Evolutionary conservation across 2,888 invertebrate genomes (phyloP), one percentile per base, ranked within the genome.

Genomic region (Acanthosepion pharaonis): DNA sequence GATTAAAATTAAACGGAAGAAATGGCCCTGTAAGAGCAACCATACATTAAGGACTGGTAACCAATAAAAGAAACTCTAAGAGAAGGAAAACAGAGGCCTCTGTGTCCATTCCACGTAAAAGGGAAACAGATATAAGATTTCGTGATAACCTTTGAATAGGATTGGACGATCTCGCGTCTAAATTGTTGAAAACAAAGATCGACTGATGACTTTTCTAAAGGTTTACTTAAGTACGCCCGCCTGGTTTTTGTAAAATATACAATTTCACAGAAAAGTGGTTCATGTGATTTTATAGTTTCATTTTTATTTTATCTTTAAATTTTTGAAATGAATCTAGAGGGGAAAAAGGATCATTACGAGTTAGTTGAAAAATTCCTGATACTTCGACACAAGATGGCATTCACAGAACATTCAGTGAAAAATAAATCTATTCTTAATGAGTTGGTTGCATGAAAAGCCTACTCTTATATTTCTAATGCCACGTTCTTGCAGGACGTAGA

Each of bases 181-280:
- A 78, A 78, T 78, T 78, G n/a, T 78, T n/a, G 78, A 78, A 78
- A 78, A 78, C 78, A 78, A n/a, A 78, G n/a, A n/a, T 78, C 78
- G n/a, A 78, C n/a, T 78, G 15, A 78, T n/a, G n/a, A 78, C 78
- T 78, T n/a, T 78, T n/a, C 28, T 78, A n/a, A n/a, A n/a, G 78
- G 15, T n/a, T n/a, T 78, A 78, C 78, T 78, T n/a, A n/a, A 78
- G n/a, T 78, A n/a, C 78, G n/a, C n/a, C 23, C n/a, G 78, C 33
- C 78, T 78, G 78, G 0, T 78, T 78, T 33, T n/a, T 78, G n/a
- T 78, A 78, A 78, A 78, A 78, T 25, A 25, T 5, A 11, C 25
- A 28, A 78, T 78, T n/a, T n/a, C 78, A 78, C 78, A n/a, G n/a
- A 18, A 78, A 78, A 78, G 23, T 23, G 23, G 59, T 59, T 59